phyloP scores from a whole-genome alignment of 2,888 invertebrate species.

The Orgyia antiqua region DNA sequence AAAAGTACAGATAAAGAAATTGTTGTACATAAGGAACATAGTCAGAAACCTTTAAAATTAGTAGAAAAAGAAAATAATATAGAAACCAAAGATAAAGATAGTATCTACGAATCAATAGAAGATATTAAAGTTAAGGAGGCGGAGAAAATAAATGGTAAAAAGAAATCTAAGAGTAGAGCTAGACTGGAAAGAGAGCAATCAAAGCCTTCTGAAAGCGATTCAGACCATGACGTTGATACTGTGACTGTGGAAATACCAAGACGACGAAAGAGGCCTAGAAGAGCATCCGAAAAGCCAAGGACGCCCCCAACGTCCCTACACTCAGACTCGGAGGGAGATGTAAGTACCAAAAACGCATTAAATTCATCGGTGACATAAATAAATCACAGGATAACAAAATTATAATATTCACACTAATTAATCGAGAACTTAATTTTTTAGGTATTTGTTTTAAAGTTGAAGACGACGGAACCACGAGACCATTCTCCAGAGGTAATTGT shows the following conservation, averaged over 20 bases:
- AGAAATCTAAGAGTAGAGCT: conserved; percentile 67
- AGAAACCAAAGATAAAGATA: conserved; percentile 33
- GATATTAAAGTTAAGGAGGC: conserved; percentile 51
- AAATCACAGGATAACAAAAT: too few relatives aligned
- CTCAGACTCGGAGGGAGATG: conserved; percentile 69
- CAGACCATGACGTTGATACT: conserved; percentile 67
- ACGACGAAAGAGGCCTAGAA: conserved; percentile 60
- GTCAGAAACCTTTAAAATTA: conserved; percentile 35
- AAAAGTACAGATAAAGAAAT: conserved; percentile 23
- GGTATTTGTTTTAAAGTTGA: conserved; percentile 65
- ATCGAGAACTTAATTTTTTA: too few relatives aligned
- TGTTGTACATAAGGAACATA: conserved; percentile 33
- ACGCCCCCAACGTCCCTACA: conserved; percentile 65
- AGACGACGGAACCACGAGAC: conserved; percentile 56
- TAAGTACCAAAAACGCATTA: too few relatives aligned
- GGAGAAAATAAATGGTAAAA: conserved; percentile 63
- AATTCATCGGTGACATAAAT: too few relatives aligned
- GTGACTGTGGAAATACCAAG: conserved; percentile 73
- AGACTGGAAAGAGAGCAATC: conserved; percentile 70
- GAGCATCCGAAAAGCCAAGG: conserved; percentile 64
- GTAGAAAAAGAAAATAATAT: conserved; percentile 26
- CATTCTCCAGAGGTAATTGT: conserved; percentile 83
- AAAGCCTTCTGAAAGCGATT: conserved; percentile 70
- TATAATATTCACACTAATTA: background rate
- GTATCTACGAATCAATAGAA: conserved; percentile 48